Evolutionary conservation across 2,113 vertebrate species (phyloP).

Genomic region (Paracanthobrama guichenoti): DNA sequence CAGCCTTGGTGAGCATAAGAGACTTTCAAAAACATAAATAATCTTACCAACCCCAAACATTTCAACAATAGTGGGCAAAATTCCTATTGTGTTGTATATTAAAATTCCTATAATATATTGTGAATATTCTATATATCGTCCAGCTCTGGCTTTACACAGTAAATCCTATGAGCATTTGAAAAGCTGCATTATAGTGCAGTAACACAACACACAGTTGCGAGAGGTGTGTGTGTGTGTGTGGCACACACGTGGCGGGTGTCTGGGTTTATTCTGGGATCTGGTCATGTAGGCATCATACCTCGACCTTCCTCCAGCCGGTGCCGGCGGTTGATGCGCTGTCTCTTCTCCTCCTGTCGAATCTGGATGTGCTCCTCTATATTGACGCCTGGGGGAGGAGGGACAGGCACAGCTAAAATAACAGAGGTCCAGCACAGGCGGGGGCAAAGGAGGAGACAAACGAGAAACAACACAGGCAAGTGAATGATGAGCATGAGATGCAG

Average conservation of each 20-base stretch:
- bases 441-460: conserved; percentile 58
- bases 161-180: not conserved
- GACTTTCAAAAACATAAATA: not conserved
- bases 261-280: not conserved
- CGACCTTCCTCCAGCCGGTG: conserved; percentile 93
- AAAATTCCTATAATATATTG: not conserved
- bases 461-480: conserved; percentile 73
- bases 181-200: not conserved
- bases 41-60: not conserved
- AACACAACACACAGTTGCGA: not conserved
- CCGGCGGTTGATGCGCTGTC: conserved; percentile 91
- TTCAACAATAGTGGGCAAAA: not conserved
- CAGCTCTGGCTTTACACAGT: not conserved
- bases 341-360: conserved; percentile 95
- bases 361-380: conserved; percentile 99
- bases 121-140: not conserved
- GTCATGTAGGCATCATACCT: conserved; percentile 76
- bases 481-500: conserved; percentile 68
- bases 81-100: no score
- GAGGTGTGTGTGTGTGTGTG: not conserved
- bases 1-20: not conserved
- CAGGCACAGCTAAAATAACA: conserved; percentile 90
- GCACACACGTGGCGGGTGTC: not conserved
- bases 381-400: conserved; percentile 91
- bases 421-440: conserved; percentile 65